Evolutionary conservation across 2,888 invertebrate species (phyloP).

Genomic region (Antitype chi): DNA sequence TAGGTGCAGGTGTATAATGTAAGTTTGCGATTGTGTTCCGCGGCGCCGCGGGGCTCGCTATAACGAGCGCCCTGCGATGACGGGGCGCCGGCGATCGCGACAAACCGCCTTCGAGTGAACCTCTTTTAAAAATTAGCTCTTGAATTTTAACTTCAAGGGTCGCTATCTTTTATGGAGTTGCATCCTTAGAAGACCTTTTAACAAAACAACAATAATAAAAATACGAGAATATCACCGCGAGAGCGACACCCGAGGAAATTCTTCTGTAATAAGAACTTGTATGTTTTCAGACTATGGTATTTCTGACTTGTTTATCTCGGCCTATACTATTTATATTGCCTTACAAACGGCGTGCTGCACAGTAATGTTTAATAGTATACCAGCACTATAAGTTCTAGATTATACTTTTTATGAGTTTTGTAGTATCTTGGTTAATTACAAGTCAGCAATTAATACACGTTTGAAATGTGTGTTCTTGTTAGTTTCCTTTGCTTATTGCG

Average conservation of each 20-base stretch:
- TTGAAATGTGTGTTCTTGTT: conserved; percentile 57
- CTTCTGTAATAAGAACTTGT: conserved; percentile 15
- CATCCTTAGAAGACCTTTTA: conserved; percentile 50
- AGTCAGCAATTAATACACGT: conserved; percentile 53
- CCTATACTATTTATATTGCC: conserved; percentile 17
- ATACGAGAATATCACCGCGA: conserved; percentile 27
- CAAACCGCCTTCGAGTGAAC: conserved; percentile 75
- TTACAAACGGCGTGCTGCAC: conserved; percentile 1
- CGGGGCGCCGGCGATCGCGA: conserved; percentile 78
- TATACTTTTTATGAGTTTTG: conserved; percentile 41
- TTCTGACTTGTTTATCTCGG: conserved; percentile 20
- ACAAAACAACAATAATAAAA: conserved; percentile 40
- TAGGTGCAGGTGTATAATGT: conserved; percentile 71
- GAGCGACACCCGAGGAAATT: conserved; percentile 7
- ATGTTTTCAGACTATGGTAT: conserved; percentile 21
- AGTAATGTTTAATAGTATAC: conserved; percentile 30
- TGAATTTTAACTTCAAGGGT: conserved; percentile 73
- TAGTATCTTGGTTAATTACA: conserved; percentile 43
- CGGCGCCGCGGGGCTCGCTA: conserved; percentile 83
- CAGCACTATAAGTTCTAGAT: conserved; percentile 32
- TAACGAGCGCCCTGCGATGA: conserved; percentile 84
- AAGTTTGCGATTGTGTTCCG: conserved; percentile 75
- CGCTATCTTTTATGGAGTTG: conserved; percentile 64
- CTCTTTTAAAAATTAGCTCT: conserved; percentile 81
- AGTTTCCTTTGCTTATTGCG: conserved; percentile 51